Conservation (phyloP, 2,797 vertebrate genomes). For the Momotus momota region DNA sequence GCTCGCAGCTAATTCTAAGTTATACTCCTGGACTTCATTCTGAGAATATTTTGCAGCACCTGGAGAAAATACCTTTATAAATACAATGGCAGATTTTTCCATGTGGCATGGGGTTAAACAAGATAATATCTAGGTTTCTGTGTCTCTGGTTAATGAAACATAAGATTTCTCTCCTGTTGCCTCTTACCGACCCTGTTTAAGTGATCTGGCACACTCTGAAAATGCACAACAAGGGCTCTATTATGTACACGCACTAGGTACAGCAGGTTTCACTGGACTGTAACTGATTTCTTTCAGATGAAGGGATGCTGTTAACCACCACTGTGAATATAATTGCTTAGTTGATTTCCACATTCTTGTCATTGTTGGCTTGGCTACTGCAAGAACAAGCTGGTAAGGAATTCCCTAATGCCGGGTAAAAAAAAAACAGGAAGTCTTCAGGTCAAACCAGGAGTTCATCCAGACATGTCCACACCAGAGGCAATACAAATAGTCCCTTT, state of each 20-base stretch:
- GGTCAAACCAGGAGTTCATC: conserved; percentile 5
- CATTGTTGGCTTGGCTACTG: conserved; percentile 30
- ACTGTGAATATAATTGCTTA: conserved; percentile 68
- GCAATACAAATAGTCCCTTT: neutral
- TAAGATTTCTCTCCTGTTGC: conserved; percentile 11
- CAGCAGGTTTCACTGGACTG: conserved; percentile 68
- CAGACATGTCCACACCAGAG: neutral
- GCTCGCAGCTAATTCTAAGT: neutral
- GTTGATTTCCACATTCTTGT: conserved; percentile 29
- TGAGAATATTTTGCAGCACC: neutral
- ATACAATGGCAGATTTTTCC: neutral
- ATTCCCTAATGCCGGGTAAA: conserved; percentile 14
- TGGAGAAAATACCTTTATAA: neutral
- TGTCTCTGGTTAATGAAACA: conserved; percentile 29
- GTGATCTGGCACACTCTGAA: neutral
- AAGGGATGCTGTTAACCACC: conserved; percentile 68
- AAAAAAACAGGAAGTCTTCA: conserved; percentile 4
- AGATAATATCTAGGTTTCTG: neutral
- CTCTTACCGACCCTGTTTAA: conserved; percentile 8
- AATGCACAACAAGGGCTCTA: conserved; percentile 44
- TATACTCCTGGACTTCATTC: neutral
- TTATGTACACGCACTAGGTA: conserved; percentile 48
- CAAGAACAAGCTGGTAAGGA: conserved; percentile 52
- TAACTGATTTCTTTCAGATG: conserved; percentile 72
- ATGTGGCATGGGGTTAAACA: neutral